Base-by-base conservation (phyloP, 2,888 invertebrate species). In the Anoncus sp. region DNA sequence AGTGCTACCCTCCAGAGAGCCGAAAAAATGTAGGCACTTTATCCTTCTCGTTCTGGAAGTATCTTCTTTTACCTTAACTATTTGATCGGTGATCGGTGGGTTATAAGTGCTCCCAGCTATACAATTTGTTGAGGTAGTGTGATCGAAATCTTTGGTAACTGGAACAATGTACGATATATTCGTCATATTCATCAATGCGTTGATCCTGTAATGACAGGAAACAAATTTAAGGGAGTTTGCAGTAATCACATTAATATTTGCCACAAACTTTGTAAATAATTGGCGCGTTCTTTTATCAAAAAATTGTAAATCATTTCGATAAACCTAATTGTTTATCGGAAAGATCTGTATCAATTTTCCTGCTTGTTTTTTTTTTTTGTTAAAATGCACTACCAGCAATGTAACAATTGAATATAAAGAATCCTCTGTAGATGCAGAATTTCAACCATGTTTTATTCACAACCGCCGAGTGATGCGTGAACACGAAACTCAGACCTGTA, bases 401-500 rank as follows among this genome's bases (percentile, higher is more conserved):
- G 0, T 14, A 18, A 40, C 43, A 16, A 43, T 22, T 40, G 4
- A 31, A 53, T n/a, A 18, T 27, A 5, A 14, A 24, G 38, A 40
- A 40, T 24, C 20, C 43, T 67, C 18, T 16, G 18, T 18, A 45
- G 45, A n/a, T 9, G 22, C 10, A 2, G 16, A 22, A 59, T 53
- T 53, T 7, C 12, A 16, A 53, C 14, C 1, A 9, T 1, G 38
- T 24, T 24, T 49, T 24, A 35, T 38, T 38, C 6, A 18, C 16
- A 47, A 59, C 14, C 31, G 43, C 16, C 14, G 18, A 67, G 40
- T n/a, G 18, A 18, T 18, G 18, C 18, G 45, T n/a, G 20, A 5
- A 18, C 43, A 27, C 38, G 16, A 71, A 71, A 71, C 18, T 14
- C 47, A 49, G 35, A 18, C 16, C 38, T 59, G 57, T 69, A 59